These are phyloP conservation scores for Argyrosomus regius DNA, from an alignment of 2,797 vertebrate species.

Conservation along the genomic window DNA sequence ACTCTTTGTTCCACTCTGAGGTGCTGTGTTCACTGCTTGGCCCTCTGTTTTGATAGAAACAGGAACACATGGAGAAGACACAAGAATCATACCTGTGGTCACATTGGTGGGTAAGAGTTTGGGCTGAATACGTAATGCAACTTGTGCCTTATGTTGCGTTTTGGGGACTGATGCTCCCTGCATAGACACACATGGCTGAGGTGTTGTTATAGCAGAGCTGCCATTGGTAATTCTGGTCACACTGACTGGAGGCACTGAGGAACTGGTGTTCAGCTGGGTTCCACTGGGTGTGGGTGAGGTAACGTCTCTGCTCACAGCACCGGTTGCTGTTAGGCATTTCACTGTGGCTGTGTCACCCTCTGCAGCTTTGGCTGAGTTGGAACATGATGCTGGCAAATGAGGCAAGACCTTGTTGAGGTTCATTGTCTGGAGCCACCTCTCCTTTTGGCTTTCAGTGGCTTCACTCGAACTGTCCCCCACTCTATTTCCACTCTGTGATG, in stretches of 20 bases:
- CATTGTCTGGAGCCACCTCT: conserved; percentile 66
- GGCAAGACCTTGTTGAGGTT: conserved; percentile 68
- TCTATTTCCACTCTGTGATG: conserved; percentile 25
- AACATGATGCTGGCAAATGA: conserved; percentile 48
- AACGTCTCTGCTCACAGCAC: conserved; percentile 53
- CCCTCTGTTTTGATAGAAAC: conserved; percentile 41
- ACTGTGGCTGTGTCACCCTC: conserved; percentile 25
- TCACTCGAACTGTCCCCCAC: conserved; percentile 13
- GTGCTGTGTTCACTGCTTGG: conserved; percentile 39
- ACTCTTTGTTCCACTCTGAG: conserved; percentile 63
- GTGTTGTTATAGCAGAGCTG: conserved; percentile 54
- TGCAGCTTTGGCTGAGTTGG: conserved; percentile 48
- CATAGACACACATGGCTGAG: conserved; percentile 68
- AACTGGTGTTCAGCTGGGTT: conserved; percentile 57
- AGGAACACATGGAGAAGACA: conserved; percentile 31
- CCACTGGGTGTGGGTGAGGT: conserved; percentile 62
- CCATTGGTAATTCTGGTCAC: conserved; percentile 66
- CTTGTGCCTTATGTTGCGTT: conserved; percentile 52
- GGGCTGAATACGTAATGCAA: conserved; percentile 53
- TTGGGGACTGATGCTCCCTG: conserved; percentile 61
- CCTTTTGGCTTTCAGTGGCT: conserved; percentile 53
- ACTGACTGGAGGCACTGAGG: conserved; percentile 76
- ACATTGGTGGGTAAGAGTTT: conserved; percentile 46
- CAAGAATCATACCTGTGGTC: conserved; percentile 34
- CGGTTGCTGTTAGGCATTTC: conserved; percentile 43